A percentile compares a stretch with the other conserved stretches of the same genome.
These are phyloP conservation scores for Limonius californicus DNA, from an alignment of 1,140 invertebrate species.

Conservation along the genomic window DNA sequence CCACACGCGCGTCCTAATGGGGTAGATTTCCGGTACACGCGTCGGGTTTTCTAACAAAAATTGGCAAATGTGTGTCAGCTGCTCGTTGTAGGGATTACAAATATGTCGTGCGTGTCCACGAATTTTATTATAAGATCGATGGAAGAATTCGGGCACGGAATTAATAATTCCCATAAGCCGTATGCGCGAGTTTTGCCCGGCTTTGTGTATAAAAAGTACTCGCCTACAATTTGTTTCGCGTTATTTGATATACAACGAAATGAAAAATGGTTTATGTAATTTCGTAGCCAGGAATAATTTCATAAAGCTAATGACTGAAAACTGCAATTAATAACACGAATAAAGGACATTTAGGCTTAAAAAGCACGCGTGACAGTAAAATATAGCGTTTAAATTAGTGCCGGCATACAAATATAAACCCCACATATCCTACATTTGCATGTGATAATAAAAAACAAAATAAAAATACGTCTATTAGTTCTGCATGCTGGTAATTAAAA, in stretches of 20 bases:
- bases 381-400: constrained; percentile 4
- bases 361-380: neutral
- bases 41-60: neutral
- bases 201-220: neutral
- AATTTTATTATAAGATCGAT: constrained; percentile 23
- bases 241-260: neutral
- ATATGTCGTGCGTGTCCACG: constrained; percentile 19
- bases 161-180: neutral
- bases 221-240: neutral
- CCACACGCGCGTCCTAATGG: neutral
- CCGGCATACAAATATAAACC: neutral
- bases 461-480: neutral
- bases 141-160: constrained; percentile 9
- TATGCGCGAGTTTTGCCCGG: neutral
- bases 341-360: neutral
- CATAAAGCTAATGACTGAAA: neutral
- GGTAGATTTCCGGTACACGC: neutral
- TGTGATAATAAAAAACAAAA: neutral
- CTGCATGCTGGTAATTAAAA: neutral
- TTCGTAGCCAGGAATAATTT: neutral
- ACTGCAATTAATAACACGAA: neutral
- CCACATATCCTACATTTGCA: neutral
- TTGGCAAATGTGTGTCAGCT: constrained; percentile 9
- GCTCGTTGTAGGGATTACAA: constrained; percentile 17
- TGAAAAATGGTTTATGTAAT: neutral